phyloP scores from a whole-genome alignment of 2,113 vertebrate species.

The Cyrtonyx montezumae region DNA sequence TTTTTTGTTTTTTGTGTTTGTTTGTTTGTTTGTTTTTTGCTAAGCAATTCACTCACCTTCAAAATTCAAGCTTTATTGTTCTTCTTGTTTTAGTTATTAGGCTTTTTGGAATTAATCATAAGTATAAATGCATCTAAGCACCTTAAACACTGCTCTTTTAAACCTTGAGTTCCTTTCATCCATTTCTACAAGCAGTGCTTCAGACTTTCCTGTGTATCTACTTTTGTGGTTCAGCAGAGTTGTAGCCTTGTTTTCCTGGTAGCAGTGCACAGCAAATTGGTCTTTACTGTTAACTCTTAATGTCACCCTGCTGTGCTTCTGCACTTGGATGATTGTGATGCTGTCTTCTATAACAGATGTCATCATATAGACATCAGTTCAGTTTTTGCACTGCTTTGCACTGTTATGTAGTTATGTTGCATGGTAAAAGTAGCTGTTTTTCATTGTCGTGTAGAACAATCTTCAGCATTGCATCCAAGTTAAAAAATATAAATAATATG shows the following conservation, averaged over 20 bases:
- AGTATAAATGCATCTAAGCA: neutral
- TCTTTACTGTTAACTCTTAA: neutral
- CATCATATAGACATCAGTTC: rapidly evolving
- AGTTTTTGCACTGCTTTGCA: neutral
- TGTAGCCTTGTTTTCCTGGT: neutral
- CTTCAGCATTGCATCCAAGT: rapidly evolving
- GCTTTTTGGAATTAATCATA: neutral
- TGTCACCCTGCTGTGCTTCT: neutral
- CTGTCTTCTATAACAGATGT: neutral
- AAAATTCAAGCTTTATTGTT: neutral
- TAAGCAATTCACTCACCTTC: neutral
- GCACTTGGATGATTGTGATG: neutral
- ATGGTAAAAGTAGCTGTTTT: neutral
- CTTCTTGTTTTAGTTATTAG: neutral
- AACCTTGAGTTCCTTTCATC: neutral
- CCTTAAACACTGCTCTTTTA: neutral
- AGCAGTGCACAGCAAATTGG: neutral
- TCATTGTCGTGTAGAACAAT: neutral
- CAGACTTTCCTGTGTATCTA: neutral
- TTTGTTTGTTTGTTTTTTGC: neutral
- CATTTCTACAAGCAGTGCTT: neutral
- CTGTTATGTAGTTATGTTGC: neutral
- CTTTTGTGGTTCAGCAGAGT: neutral
- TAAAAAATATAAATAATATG: neutral
- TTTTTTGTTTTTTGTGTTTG: neutral